phyloP scores from a whole-genome alignment of 37 sponge, comb jelly and placozoan species.

The Beroe forskalii region DNA sequence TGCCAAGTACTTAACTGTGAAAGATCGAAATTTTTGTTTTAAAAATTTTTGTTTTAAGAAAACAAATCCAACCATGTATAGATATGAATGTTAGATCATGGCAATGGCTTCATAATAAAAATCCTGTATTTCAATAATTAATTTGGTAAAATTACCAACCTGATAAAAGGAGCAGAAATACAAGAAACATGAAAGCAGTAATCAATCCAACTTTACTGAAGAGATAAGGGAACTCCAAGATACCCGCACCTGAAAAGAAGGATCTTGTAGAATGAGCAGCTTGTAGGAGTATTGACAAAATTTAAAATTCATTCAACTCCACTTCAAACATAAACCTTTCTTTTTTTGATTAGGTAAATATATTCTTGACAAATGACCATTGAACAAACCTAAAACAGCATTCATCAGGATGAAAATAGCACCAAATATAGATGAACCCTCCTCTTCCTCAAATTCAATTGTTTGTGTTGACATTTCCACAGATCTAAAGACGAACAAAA shows the following conservation, averaged over 20 bases:
- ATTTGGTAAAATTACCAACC: too few relatives aligned
- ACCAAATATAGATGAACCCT: not conserved
- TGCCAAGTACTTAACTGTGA: too few relatives aligned
- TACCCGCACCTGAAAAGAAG: constrained; percentile 41
- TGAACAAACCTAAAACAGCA: constrained; percentile 47
- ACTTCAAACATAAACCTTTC: not conserved
- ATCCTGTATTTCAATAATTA: too few relatives aligned
- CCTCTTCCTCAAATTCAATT: not conserved
- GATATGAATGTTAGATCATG: too few relatives aligned
- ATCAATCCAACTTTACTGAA: constrained; percentile 42
- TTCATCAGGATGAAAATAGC: constrained; percentile 54
- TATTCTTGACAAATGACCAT: not conserved
- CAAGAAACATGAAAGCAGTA: constrained; percentile 10
- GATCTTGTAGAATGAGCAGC: not conserved
- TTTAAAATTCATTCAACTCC: not conserved
- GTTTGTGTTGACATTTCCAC: constrained; percentile 51
- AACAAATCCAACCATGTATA: too few relatives aligned
- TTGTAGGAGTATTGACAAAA: not conserved
- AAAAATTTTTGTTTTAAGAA: too few relatives aligned
- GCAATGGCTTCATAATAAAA: too few relatives aligned
- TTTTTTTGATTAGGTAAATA: not conserved
- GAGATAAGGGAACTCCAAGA: constrained; percentile 45
- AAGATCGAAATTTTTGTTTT: too few relatives aligned
- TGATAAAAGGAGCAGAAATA: constrained; percentile 15
- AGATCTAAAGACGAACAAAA: not conserved